A percentile compares a stretch with the other conserved stretches of the same genome.
Conservation (phyloP, 2,797 vertebrate genomes). For the Pipistrellus kuhlii region DNA sequence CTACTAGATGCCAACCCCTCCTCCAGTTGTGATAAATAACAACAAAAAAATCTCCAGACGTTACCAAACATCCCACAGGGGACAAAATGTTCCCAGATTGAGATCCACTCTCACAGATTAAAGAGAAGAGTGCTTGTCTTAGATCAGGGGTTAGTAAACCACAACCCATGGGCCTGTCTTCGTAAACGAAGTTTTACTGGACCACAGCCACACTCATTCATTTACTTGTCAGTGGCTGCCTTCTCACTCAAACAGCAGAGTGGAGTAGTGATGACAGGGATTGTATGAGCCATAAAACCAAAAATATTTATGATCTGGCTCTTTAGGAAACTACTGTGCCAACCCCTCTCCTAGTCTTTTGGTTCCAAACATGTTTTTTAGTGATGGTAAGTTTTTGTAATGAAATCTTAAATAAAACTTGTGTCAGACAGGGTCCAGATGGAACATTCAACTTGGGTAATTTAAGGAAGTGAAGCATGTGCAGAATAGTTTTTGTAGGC, state of each 20-base stretch:
- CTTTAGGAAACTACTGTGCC: neutral
- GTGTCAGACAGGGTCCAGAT: conserved; percentile 64
- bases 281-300: neutral
- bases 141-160: neutral
- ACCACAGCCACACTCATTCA: neutral
- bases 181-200: conserved; percentile 29
- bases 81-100: neutral
- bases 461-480: conserved; percentile 47
- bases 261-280: neutral
- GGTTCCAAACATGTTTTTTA: conserved; percentile 48
- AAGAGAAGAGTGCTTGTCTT: neutral
- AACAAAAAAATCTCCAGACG: neutral
- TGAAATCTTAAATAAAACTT: conserved; percentile 70
- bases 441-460: conserved; percentile 40
- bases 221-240: neutral
- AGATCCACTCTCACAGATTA: neutral
- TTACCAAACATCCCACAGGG: neutral
- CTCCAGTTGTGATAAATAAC: neutral
- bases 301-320: conserved; percentile 55
- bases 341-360: conserved; percentile 8
- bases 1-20: neutral
- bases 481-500: neutral
- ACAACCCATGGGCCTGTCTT: neutral
- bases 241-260: conserved; percentile 1
- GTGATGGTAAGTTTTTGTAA: conserved; percentile 52